These are phyloP conservation scores for Galago senegalensis DNA, from an alignment of 2,797 vertebrate genomes.

Conservation along the genomic window DNA sequence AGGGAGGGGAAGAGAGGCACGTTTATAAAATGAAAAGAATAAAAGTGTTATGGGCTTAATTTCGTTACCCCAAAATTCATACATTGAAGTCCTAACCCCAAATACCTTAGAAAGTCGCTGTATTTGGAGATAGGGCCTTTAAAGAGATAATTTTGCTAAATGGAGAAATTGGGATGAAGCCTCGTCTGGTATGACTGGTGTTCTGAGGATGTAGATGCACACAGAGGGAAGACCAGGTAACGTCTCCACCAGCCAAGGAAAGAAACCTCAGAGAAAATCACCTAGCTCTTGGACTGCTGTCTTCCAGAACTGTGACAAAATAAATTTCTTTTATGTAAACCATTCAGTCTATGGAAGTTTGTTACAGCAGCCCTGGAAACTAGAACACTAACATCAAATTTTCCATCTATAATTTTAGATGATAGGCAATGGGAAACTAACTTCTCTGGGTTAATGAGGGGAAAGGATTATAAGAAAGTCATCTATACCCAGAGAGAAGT, in stretches of 20 bases:
- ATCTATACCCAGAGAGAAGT: neutral
- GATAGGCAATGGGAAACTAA: constrained; percentile 17
- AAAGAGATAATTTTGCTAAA: constrained; percentile 30
- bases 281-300: neutral
- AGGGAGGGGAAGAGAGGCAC: neutral
- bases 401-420: constrained; percentile 31
- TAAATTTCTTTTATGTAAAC: neutral
- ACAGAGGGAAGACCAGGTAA: neutral
- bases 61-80: neutral
- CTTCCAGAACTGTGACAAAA: neutral
- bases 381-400: neutral
- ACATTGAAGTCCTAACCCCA: neutral
- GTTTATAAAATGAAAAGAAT: constrained; percentile 3
- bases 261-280: neutral
- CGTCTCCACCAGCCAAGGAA: neutral
- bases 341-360: neutral
- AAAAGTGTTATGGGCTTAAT: neutral
- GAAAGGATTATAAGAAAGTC: constrained; percentile 50
- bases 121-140: neutral
- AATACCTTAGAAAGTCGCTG: neutral
- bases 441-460: neutral
- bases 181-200: neutral
- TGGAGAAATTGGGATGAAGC: neutral
- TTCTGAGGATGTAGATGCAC: neutral
- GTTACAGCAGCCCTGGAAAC: neutral